These are phyloP conservation scores for Ornithoptera alexandrae DNA, from an alignment of 2,888 invertebrate species.

Conservation along the genomic window DNA sequence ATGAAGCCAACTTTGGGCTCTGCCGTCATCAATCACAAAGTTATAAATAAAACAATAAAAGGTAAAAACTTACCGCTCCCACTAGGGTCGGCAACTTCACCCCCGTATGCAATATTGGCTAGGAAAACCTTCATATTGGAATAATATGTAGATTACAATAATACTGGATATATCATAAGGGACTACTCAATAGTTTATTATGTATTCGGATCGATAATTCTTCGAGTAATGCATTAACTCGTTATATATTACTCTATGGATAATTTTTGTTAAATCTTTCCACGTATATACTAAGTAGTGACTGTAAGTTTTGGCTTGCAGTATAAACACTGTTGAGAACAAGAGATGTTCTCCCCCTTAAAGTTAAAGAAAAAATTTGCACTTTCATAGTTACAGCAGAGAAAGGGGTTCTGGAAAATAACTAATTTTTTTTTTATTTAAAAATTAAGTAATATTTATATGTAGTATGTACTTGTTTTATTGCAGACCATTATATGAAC, in stretches of 20 bases:
- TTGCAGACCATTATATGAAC: too few relatives aligned
- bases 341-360: background rate
- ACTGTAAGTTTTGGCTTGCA: background rate
- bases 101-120: conserved; percentile 67
- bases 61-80: conserved; percentile 70
- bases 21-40: conserved; percentile 79
- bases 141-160: conserved; percentile 78
- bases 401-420: too few relatives aligned
- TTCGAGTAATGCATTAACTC: conserved; percentile 32
- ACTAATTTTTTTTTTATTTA: background rate
- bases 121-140: conserved; percentile 76
- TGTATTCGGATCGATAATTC: conserved; percentile 51
- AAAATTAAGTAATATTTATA: background rate
- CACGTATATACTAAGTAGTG: background rate
- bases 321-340: background rate
- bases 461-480: too few relatives aligned
- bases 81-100: conserved; percentile 66
- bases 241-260: background rate
- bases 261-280: background rate
- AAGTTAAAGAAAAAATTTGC: too few relatives aligned
- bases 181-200: conserved; percentile 62
- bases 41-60: conserved; percentile 81
- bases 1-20: conserved; percentile 69
- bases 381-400: too few relatives aligned
- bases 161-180: conserved; percentile 68